These are phyloP conservation scores for Parnassius mnemosyne DNA, from an alignment of 2,888 invertebrate genomes.

Conservation along the genomic window DNA sequence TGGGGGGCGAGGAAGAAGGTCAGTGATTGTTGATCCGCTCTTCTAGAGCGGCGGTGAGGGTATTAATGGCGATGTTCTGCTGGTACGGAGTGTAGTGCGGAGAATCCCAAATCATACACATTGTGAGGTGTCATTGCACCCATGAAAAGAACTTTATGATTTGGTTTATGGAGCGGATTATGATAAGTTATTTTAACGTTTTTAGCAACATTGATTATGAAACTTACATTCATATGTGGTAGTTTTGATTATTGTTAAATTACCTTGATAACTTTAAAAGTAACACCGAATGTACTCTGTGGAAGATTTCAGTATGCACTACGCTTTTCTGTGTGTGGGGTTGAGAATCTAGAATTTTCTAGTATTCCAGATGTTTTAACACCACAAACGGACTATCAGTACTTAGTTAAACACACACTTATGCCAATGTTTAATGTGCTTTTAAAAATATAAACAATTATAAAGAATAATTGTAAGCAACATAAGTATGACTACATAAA, in stretches of 20 bases:
- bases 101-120: slow-evolving; percentile 6
- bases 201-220: too few relatives aligned
- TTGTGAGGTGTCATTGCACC: too few relatives aligned
- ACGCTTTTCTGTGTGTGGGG: not conserved
- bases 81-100: slow-evolving; percentile 34
- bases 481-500: not conserved
- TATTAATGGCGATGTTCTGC: slow-evolving; percentile 44
- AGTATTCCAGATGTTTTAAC: not conserved
- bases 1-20: slow-evolving; percentile 41
- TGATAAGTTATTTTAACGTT: too few relatives aligned
- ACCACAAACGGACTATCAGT: not conserved
- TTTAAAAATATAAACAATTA: not conserved
- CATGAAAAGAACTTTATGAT: not conserved
- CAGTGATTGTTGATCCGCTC: slow-evolving; percentile 46
- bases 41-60: slow-evolving; percentile 37
- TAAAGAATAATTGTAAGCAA: too few relatives aligned
- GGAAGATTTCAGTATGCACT: not conserved
- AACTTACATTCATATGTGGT: not conserved
- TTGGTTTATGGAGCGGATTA: too few relatives aligned
- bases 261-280: too few relatives aligned
- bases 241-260: not conserved
- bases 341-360: not conserved
- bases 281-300: not conserved
- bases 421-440: not conserved
- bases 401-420: not conserved